Base-by-base conservation (phyloP, 2,797 vertebrate genomes). In the Falco novaeseelandiae region DNA sequence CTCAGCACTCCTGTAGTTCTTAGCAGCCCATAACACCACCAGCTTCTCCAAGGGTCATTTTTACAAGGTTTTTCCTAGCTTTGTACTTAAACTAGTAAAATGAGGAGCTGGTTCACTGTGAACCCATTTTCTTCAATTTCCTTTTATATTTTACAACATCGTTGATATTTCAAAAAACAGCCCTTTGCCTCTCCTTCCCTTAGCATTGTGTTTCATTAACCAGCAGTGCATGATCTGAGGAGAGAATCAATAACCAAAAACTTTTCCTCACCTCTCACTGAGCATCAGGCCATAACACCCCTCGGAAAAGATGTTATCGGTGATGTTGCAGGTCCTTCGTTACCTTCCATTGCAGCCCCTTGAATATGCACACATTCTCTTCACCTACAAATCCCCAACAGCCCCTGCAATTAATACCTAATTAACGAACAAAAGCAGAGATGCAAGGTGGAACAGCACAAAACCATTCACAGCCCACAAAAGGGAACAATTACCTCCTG, bases 351-450 rank as follows among this genome's bases (percentile, higher is more conserved):
- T 95, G 71, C 93, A 87, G 21, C 69, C 79, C 78, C 78, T 87
- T 89, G 36, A 79, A 73, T 26, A 77, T 23, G 81, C 69, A 90
- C 78, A 10, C 3, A 36, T 65, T 95, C 83, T 91, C 90, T 97
- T 88, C 92, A 97, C 96, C 93, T 93, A 90, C 94, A 79, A 95
- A 83, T 95, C 91, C 94, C 94, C 88, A 94, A 36, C 82, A 97
- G 69, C 84, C 90, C 76, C 92, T 93, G 83, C 93, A 98, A 97
- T 98, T 98, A 98, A 97, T 96, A 97, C 85, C 87, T 97, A 97
- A 98, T 98, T 98, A 97, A 96, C 96, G 97, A 98, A 97, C 85
- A 97, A 97, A 98, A 98, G 71, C 96, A 97, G 97, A 96, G 82
- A 87, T 91, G 93, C 96, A 97, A 97, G 97, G 98, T 98, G 97